These are phyloP conservation scores for Octonoba sinensis DNA, from an alignment of 2,888 invertebrate species.

Conservation along the genomic window DNA sequence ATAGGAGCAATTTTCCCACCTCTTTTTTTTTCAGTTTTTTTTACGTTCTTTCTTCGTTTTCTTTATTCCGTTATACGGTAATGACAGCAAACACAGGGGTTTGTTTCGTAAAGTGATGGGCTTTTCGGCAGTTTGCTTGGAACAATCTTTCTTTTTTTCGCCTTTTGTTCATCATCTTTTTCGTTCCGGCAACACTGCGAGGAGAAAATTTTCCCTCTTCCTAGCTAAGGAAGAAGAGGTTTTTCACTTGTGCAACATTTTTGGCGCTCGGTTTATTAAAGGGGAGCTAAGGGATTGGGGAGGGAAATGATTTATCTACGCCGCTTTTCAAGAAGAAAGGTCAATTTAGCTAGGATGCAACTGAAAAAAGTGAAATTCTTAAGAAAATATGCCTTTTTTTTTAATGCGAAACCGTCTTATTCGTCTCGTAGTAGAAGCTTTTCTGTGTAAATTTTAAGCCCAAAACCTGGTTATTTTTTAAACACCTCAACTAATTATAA, in stretches of 20 bases:
- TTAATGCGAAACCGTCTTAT: too few species aligned
- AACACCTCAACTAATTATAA: too few species aligned
- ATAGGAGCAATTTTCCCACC: too few species aligned
- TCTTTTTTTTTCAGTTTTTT: not conserved
- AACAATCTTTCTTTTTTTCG: slow-evolving; percentile 32
- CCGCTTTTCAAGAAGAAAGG: slow-evolving; percentile 36
- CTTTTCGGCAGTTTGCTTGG: slow-evolving; percentile 53
- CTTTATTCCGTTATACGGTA: slow-evolving; percentile 23
- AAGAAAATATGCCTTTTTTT: too few species aligned
- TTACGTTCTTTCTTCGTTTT: not conserved
- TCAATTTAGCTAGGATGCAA: slow-evolving; percentile 42
- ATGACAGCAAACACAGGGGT: slow-evolving; percentile 50
- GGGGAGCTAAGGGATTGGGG: slow-evolving; percentile 53
- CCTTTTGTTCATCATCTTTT: slow-evolving; percentile 33
- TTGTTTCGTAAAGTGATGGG: slow-evolving; percentile 59
- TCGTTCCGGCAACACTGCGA: not conserved
- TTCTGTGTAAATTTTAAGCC: too few species aligned
- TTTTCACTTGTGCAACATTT: slow-evolving; percentile 34
- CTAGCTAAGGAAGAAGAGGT: not conserved
- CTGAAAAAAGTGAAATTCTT: not conserved
- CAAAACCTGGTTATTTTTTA: too few species aligned
- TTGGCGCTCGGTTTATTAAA: slow-evolving; percentile 55
- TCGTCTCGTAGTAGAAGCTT: too few species aligned
- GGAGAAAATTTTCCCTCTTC: not conserved
- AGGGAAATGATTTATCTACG: slow-evolving; percentile 59